Evolutionary conservation across 92 coral and sea anemone species (phyloP).

Genomic region (Nematostella vectensis): DNA sequence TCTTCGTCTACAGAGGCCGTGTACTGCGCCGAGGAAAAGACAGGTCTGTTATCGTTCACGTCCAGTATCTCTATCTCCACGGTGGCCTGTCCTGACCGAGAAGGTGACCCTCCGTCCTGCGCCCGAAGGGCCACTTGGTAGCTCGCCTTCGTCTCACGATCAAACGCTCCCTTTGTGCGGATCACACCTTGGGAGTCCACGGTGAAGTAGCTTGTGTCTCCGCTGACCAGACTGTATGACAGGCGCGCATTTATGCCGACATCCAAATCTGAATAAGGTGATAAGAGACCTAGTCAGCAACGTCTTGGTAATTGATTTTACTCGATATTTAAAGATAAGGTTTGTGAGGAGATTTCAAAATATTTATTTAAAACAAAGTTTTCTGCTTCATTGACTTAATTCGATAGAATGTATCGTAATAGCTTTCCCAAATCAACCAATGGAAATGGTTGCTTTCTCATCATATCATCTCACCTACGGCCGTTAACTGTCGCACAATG

Average conservation of each 20-base stretch:
- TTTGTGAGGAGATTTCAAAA: too few relatives aligned
- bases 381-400: too few relatives aligned
- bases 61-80: conserved; percentile 49
- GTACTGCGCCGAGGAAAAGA: conserved; percentile 9
- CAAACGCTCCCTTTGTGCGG: conserved; percentile 20
- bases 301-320: too few relatives aligned
- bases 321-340: too few relatives aligned
- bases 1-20: conserved; percentile 28
- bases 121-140: conserved; percentile 57
- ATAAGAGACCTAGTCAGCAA: too few relatives aligned
- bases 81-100: conserved; percentile 22
- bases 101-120: conserved; percentile 37
- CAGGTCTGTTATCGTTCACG: conserved; percentile 54
- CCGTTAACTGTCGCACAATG: conserved; percentile 56
- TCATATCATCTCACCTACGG: conserved; percentile 83
- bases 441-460: too few relatives aligned
- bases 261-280: conserved; percentile 60
- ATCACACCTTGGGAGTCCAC: conserved; percentile 37
- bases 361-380: too few relatives aligned
- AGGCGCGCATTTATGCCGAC: conserved; percentile 54
- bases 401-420: too few relatives aligned
- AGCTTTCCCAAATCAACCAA: too few relatives aligned
- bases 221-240: conserved; percentile 37
- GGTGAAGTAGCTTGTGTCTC: conserved; percentile 34
- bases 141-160: conserved; percentile 53